These are phyloP conservation scores for Rhyzopertha dominica DNA, from an alignment of 1,140 invertebrate genomes.

Conservation along the genomic window DNA sequence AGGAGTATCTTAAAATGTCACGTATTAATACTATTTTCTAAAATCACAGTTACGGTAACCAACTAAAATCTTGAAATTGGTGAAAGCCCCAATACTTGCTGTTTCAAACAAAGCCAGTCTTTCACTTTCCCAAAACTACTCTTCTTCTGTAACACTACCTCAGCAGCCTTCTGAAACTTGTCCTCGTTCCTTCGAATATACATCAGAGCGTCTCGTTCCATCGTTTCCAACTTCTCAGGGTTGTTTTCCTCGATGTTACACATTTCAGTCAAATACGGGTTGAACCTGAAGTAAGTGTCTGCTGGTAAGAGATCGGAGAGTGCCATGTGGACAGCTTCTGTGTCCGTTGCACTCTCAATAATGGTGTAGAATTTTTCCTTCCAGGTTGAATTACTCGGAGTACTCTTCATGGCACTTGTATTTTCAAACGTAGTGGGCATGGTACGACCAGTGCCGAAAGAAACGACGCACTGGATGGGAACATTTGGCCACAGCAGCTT, in stretches of 20 bases:
- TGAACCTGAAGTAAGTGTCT: constrained; percentile 81
- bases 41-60: neutral
- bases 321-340: constrained; percentile 82
- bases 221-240: constrained; percentile 57
- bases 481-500: constrained; percentile 78
- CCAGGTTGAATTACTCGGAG: constrained; percentile 54
- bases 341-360: constrained; percentile 86
- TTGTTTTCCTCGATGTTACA: constrained; percentile 79
- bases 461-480: constrained; percentile 79
- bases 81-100: constrained; percentile 17
- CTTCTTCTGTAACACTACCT: constrained; percentile 48
- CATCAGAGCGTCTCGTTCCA: constrained; percentile 64
- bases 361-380: constrained; percentile 81
- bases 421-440: constrained; percentile 42
- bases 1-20: too few relatives aligned
- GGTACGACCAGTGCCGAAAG: constrained; percentile 77
- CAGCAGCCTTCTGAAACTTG: constrained; percentile 59
- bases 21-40: too few relatives aligned
- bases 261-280: constrained; percentile 83
- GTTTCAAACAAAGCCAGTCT: constrained; percentile 47
- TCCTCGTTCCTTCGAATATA: constrained; percentile 75
- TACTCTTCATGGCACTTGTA: constrained; percentile 32
- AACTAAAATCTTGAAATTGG: neutral
- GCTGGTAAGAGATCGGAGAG: constrained; percentile 77
- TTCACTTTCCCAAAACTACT: constrained; percentile 42